phyloP scores from a whole-genome alignment of 2,797 vertebrate genomes.

The Poecile montanus region DNA sequence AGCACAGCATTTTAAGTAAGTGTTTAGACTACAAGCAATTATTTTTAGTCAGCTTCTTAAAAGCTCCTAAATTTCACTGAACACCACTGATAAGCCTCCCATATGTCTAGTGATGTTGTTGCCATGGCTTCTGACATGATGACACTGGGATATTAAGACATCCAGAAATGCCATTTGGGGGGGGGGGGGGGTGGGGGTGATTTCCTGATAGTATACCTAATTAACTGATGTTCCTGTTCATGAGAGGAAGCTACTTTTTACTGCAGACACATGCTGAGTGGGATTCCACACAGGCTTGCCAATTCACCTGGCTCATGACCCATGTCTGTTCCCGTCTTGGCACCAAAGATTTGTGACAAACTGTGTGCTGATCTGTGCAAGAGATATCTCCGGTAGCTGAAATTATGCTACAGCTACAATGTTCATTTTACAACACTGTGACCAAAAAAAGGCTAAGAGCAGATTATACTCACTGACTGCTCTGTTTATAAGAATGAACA shows the following conservation, averaged over 20 bases:
- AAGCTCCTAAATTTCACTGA: conserved; percentile 10
- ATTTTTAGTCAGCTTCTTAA: neutral
- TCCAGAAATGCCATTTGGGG: neutral
- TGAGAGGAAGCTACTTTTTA: neutral
- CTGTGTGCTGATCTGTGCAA: neutral
- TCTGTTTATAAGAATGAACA: neutral
- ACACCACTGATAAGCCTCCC: neutral
- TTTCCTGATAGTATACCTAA: neutral
- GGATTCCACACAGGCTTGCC: neutral
- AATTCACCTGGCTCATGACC: neutral
- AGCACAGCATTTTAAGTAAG: neutral
- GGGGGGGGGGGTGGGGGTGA: neutral
- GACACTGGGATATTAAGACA: neutral
- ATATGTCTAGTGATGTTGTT: neutral
- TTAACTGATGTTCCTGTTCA: neutral
- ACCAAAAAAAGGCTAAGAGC: neutral
- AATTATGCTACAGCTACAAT: neutral
- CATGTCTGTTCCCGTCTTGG: neutral
- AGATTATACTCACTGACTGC: neutral
- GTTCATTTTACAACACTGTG: neutral
- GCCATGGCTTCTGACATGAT: neutral
- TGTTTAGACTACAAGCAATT: neutral
- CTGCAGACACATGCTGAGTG: neutral
- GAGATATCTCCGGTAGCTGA: neutral
- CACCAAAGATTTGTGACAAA: neutral